Base-by-base conservation (phyloP, 1,140 invertebrate species). In the Danaus melanippus region DNA sequence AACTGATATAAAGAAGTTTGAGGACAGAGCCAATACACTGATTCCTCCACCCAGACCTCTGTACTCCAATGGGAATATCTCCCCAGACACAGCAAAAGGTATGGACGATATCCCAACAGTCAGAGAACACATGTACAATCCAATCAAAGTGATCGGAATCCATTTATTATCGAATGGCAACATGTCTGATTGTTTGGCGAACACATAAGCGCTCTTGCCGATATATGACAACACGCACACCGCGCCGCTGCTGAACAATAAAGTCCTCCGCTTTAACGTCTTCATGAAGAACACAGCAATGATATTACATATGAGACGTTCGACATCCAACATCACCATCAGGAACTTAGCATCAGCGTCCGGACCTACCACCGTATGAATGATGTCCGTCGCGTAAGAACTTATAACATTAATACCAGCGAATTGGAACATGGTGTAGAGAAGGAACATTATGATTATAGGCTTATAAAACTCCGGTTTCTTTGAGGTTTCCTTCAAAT, bases 391-490 rank as follows among this genome's bases (percentile, higher is more conserved):
- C 0, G 79, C 67, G 39, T 86, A 86, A 0, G 84, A 86, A 60
- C 79, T 83, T 45, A 86, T 76, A 0, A 86, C 80, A 42, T 85
- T 86, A 9, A 85, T 84, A 4, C 84, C 84, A 49, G 84, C 73
- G 32, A 86, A 85, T 53, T 86, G 84, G 58, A 86, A 85, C 74
- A 83, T 76, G 0, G 67, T 75, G 9, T 82, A 87, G 12, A 84
- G 50, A 9, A 78, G 54, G 43, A 83, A 69, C 84, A 87, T 87
- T 8, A 87, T 83, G 9, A 64, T 66, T 9, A 85, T 77, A n/a
- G 82, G 84, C 44, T 85, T 85, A 39, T 76, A 85, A 49, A 86
- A 86, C 59, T 85, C 82, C 0, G 80, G 82, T n/a, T 86, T 84
- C 32, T 60, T 75, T 7, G 64, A 64, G 2, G 79, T 74, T 6